Evolutionary conservation across 2,888 invertebrate genomes (phyloP).

Genomic region (Blera fallax): DNA sequence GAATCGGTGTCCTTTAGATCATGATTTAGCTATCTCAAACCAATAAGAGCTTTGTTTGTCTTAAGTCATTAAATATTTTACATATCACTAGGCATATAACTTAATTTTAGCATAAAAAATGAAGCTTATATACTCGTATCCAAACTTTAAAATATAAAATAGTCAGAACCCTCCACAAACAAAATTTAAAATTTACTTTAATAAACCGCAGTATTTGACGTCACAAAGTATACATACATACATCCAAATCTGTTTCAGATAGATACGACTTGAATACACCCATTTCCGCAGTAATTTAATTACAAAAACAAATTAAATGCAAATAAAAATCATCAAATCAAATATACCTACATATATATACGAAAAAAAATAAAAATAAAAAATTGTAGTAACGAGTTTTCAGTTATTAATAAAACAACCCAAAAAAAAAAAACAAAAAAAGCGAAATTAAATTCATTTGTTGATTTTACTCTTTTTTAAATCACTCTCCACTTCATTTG

Average conservation of each 20-base stretch:
- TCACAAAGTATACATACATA: background rate
- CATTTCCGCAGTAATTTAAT: slow-evolving; percentile 30
- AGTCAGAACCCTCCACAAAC: background rate
- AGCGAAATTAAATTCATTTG: slow-evolving; percentile 35
- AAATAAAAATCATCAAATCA: slow-evolving; percentile 35
- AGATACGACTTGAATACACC: background rate
- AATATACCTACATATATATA: no score
- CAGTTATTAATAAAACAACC: slow-evolving; percentile 5
- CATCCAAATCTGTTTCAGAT: background rate
- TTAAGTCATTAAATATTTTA: no score
- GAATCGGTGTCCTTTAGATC: no score
- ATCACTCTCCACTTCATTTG: slow-evolving; percentile 40
- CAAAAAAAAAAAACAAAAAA: background rate
- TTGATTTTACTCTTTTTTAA: slow-evolving; percentile 24
- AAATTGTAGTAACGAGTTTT: slow-evolving; percentile 22
- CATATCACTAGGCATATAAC: no score
- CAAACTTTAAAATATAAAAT: no score
- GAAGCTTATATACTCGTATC: no score
- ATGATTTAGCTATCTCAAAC: no score
- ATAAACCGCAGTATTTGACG: background rate
- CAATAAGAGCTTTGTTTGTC: no score
- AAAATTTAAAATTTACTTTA: background rate
- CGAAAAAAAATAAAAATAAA: background rate
- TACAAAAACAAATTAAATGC: slow-evolving; percentile 44
- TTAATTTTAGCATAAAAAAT: no score